phyloP scores from a whole-genome alignment of 2,888 invertebrate genomes.

The Nasonia oneida region DNA sequence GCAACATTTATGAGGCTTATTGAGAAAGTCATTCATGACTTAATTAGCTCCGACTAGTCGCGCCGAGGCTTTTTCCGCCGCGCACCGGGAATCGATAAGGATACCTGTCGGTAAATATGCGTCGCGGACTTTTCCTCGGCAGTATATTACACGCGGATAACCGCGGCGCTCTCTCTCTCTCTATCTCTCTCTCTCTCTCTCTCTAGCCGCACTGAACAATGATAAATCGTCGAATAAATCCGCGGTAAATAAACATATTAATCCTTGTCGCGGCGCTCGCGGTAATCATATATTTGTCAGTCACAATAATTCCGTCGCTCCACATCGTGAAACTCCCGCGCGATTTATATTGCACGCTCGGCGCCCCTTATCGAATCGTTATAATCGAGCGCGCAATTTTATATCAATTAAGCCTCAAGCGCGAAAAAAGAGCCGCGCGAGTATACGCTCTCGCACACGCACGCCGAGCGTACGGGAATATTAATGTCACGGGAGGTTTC shows the following conservation, averaged over 20 bases:
- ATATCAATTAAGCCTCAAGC: conserved; percentile 44
- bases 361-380: conserved; percentile 1
- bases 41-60: conserved; percentile 39
- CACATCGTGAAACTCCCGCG: not conserved
- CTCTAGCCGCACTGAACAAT: not conserved
- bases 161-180: no score
- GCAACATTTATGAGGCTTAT: conserved; percentile 17
- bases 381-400: conserved; percentile 46
- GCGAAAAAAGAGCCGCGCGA: not conserved
- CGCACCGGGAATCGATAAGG: not conserved
- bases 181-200: not conserved
- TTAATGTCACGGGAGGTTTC: conserved; percentile 27
- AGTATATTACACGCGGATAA: no score
- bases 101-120: not conserved
- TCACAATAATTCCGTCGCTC: conserved; percentile 7
- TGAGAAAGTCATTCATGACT: conserved; percentile 40
- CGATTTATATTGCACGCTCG: conserved; percentile 8
- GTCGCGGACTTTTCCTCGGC: not conserved
- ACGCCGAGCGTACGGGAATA: conserved; percentile 19
- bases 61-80: not conserved
- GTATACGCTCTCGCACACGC: not conserved
- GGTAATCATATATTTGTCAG: conserved; percentile 12
- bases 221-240: conserved; percentile 7
- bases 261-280: not conserved
- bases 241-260: conserved; percentile 19